A percentile compares a stretch with the other conserved stretches of the same genome.
Conservation (phyloP, 2,888 invertebrate genomes). For the Chaitophorus viminalis region DNA sequence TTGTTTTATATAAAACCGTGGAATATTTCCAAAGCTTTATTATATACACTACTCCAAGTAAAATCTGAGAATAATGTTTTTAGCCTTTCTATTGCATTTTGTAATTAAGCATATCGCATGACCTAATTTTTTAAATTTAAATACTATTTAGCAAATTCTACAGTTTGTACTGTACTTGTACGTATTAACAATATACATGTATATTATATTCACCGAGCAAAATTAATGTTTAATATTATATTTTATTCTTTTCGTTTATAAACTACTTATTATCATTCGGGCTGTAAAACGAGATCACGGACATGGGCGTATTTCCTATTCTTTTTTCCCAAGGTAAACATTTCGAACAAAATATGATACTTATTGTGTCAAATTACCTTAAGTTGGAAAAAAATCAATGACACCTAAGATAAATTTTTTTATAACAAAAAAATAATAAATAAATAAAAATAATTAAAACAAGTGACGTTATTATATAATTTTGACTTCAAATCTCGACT, state of each 20-base stretch:
- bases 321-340: constrained; percentile 33
- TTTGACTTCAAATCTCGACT: neutral
- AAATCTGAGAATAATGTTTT: neutral
- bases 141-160: neutral
- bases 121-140: constrained; percentile 8
- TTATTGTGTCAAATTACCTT: constrained; percentile 33
- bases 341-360: constrained; percentile 33
- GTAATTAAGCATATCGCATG: constrained; percentile 36
- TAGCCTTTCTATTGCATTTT: neutral
- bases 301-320: constrained; percentile 35
- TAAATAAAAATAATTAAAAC: neutral
- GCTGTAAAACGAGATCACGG: constrained; percentile 22
- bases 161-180: neutral
- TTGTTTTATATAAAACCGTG: constrained; percentile 8
- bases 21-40: constrained; percentile 19
- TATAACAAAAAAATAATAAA: neutral
- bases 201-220: neutral
- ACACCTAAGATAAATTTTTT: neutral
- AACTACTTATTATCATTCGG: neutral
- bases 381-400: neutral
- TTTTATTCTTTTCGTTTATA: neutral
- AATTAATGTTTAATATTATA: neutral
- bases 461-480: neutral
- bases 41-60: neutral
- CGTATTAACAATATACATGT: neutral